phyloP scores from a whole-genome alignment of 2,888 invertebrate species.

The Chloroclysta siterata region DNA sequence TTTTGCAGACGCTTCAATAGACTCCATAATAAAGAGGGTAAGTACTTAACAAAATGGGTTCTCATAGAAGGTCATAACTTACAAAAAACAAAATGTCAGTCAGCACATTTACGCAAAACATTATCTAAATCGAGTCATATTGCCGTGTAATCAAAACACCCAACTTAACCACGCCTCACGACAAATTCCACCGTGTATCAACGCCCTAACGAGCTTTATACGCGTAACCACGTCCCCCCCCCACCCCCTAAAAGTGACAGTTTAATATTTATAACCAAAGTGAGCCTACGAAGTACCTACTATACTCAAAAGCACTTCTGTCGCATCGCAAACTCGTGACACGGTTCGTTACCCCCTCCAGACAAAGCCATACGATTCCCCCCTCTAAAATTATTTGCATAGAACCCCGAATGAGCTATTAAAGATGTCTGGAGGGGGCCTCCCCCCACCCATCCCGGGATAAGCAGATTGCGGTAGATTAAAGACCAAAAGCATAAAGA shows the following conservation, averaged over 20 bases:
- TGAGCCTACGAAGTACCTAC: conserved; percentile 67
- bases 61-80: neutral
- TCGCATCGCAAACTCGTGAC: conserved; percentile 78
- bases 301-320: conserved; percentile 69
- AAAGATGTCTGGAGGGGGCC: conserved; percentile 74
- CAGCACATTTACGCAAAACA: conserved; percentile 14
- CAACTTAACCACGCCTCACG: conserved; percentile 50
- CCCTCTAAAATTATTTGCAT: conserved; percentile 83
- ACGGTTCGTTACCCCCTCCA: conserved; percentile 80
- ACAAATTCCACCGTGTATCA: conserved; percentile 55
- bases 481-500: conserved; percentile 82
- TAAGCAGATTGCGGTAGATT: conserved; percentile 85
- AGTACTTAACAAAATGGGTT: neutral
- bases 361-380: conserved; percentile 83
- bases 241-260: conserved; percentile 57
- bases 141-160: conserved; percentile 35
- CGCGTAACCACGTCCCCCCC: conserved; percentile 65
- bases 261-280: conserved; percentile 79
- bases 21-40: too few species aligned
- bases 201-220: conserved; percentile 68
- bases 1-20: too few species aligned
- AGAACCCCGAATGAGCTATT: conserved; percentile 84
- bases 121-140: conserved; percentile 30
- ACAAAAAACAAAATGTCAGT: neutral
- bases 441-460: conserved; percentile 68